Conservation (phyloP, 2,113 vertebrate genomes). For the Tetrax tetrax region DNA sequence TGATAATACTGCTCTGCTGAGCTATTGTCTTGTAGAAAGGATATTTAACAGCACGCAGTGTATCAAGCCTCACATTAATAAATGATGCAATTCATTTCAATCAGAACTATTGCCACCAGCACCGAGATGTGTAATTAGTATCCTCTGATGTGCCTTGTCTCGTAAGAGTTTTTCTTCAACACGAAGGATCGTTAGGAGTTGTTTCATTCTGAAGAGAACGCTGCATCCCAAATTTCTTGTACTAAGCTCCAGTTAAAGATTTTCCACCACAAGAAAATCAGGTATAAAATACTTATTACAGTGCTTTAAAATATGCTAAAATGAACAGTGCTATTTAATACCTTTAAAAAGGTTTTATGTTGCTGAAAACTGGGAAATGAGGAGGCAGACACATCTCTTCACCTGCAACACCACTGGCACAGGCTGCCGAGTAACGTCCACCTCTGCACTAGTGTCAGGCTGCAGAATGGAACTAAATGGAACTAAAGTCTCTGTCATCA, state of each 20-base stretch:
- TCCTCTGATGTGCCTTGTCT: not conserved
- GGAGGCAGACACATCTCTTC: not conserved
- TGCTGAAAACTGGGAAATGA: not conserved
- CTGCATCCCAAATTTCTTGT: not conserved
- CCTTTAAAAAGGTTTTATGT: not conserved
- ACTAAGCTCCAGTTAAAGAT: not conserved
- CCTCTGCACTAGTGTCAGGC: not conserved
- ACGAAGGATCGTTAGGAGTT: not conserved
- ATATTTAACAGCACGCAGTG: not conserved
- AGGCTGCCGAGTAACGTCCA: not conserved
- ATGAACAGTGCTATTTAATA: not conserved
- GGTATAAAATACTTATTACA: not conserved
- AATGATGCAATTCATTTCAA: slow-evolving; percentile 3
- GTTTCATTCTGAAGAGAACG: not conserved
- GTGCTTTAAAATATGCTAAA: not conserved
- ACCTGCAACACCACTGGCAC: not conserved
- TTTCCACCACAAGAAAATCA: not conserved
- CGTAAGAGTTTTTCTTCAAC: not conserved
- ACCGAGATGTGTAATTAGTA: slow-evolving; percentile 31
- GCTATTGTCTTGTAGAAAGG: not conserved
- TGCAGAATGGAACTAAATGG: not conserved
- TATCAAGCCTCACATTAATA: slow-evolving; percentile 25
- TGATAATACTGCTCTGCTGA: not conserved
- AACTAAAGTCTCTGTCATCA: not conserved
- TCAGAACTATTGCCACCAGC: slow-evolving; percentile 25